phyloP scores from a whole-genome alignment of 2,113 vertebrate species.

The Polyodon spathula region DNA sequence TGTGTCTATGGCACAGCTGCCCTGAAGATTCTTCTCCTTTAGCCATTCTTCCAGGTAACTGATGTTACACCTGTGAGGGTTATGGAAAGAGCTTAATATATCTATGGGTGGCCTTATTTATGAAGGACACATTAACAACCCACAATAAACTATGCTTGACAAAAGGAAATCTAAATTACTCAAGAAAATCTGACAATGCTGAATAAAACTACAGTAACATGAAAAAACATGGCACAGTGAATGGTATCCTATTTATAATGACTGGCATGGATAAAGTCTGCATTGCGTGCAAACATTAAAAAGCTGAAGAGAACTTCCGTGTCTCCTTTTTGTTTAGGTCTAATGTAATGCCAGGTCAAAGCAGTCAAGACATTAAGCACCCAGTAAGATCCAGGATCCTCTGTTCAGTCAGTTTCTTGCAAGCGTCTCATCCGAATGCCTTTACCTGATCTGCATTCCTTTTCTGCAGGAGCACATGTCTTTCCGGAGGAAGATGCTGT shows the following conservation, averaged over 20 bases:
- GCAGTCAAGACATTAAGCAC: background rate
- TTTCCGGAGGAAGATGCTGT: conserved; percentile 91
- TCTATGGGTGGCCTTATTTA: too few relatives aligned
- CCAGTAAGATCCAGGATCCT: too few relatives aligned
- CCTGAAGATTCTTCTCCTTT: conserved; percentile 82
- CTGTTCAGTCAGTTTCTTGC: too few relatives aligned
- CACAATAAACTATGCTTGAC: background rate
- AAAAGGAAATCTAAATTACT: background rate
- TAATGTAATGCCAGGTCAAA: background rate
- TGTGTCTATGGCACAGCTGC: conserved; percentile 71
- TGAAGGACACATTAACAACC: background rate
- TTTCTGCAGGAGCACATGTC: conserved; percentile 97
- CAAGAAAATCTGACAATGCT: background rate
- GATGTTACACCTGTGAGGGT: conserved; percentile 77
- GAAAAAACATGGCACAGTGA: background rate
- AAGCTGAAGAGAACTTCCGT: background rate
- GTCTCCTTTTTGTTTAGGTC: background rate
- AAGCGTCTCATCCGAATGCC: too few relatives aligned
- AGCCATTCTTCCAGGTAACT: conserved; percentile 97
- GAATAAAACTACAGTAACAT: background rate
- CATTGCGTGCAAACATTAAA: too few relatives aligned
- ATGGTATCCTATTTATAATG: background rate
- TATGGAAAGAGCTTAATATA: background rate
- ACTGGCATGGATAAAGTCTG: too few relatives aligned
- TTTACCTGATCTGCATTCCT: conserved; percentile 96